Conservation (phyloP, 2,888 invertebrate genomes). For the Xestia ashworthii region DNA sequence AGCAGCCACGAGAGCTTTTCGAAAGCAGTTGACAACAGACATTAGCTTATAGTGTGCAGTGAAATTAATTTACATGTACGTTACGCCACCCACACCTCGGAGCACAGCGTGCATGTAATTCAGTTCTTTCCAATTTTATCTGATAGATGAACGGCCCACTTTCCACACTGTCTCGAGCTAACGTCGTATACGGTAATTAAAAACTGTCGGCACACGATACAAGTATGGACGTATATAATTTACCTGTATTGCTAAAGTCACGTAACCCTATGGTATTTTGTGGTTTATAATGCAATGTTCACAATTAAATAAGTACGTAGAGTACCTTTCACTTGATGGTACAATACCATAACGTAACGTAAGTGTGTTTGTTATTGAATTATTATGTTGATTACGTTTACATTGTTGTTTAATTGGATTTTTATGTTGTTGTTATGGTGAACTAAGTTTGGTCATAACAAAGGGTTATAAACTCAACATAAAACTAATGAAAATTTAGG, state of each 20-base stretch:
- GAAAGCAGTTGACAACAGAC: slow-evolving; percentile 15
- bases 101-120: slow-evolving; percentile 50
- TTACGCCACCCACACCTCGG: slow-evolving; percentile 47
- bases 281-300: slow-evolving; percentile 52
- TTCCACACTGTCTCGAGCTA: slow-evolving; percentile 47
- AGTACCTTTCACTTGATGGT: slow-evolving; percentile 67
- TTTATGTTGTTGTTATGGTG: slow-evolving; percentile 29
- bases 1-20: slow-evolving; percentile 28
- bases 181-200: slow-evolving; percentile 55
- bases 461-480: neutral
- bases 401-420: slow-evolving; percentile 24
- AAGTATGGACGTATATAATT: slow-evolving; percentile 48
- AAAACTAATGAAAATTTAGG: neutral
- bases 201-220: slow-evolving; percentile 39
- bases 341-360: slow-evolving; percentile 51
- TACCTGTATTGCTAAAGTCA: slow-evolving; percentile 44
- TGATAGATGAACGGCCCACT: slow-evolving; percentile 56
- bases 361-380: slow-evolving; percentile 48
- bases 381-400: slow-evolving; percentile 48
- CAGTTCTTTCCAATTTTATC: slow-evolving; percentile 58
- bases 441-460: slow-evolving; percentile 6
- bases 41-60: slow-evolving; percentile 17
- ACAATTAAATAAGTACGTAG: slow-evolving; percentile 55
- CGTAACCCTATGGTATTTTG: slow-evolving; percentile 59
- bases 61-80: slow-evolving; percentile 38